phyloP scores from a whole-genome alignment of 2,113 vertebrate species.

The Miniopterus natalensis region DNA sequence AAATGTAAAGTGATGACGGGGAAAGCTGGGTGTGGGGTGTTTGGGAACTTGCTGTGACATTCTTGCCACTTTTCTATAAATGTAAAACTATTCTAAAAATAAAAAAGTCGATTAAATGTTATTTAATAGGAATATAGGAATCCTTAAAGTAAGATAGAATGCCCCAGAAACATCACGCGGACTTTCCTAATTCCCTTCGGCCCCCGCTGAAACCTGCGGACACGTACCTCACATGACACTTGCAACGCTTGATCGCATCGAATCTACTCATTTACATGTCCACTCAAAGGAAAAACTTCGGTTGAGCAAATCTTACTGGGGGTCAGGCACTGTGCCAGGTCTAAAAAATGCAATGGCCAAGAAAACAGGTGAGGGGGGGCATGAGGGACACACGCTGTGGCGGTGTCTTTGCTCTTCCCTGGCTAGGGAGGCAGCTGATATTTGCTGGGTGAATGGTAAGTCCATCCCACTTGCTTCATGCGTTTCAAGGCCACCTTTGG shows the following conservation, averaged over 20 bases:
- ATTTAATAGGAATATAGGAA: neutral
- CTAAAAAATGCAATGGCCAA: neutral
- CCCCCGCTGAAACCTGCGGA: neutral
- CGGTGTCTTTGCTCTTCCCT: fast-evolving
- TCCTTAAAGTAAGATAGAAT: neutral
- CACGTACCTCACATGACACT: neutral
- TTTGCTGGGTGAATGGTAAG: neutral
- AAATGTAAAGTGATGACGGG: neutral
- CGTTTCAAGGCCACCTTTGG: neutral
- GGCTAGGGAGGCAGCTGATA: neutral
- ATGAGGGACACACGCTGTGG: too few relatives aligned
- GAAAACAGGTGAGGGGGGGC: neutral
- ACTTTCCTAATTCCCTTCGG: neutral
- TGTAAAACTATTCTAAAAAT: neutral
- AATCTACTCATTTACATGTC: neutral
- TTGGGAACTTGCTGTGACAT: neutral
- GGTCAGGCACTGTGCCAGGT: neutral
- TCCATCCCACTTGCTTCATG: too few relatives aligned
- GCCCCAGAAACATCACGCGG: neutral
- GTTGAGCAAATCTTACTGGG: neutral
- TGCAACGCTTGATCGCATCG: neutral
- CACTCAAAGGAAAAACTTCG: neutral
- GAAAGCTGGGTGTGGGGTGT: neutral
- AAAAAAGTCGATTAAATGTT: neutral
- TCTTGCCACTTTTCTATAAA: neutral